These are phyloP conservation scores for Pungitius pungitius DNA, from an alignment of 2,113 vertebrate genomes.

Conservation along the genomic window DNA sequence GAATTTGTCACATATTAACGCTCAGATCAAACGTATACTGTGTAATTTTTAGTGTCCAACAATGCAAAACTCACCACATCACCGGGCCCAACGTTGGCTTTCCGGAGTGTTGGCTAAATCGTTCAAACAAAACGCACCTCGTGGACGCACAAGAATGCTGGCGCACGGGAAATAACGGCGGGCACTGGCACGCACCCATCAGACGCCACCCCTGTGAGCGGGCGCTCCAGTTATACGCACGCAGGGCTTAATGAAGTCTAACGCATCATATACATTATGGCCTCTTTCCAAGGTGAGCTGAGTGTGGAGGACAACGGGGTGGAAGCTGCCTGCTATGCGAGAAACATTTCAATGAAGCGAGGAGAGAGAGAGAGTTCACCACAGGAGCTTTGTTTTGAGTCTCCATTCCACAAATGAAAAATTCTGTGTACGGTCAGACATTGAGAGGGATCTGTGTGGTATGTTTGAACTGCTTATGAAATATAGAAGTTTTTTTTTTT, in stretches of 20 bases:
- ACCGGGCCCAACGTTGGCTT: neutral
- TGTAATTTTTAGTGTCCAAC: neutral
- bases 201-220: conserved; percentile 22
- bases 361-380: conserved; percentile 32
- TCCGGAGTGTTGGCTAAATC: conserved; percentile 37
- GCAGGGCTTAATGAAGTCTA: conserved; percentile 50
- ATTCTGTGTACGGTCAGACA: conserved; percentile 45
- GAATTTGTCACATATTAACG: conserved; percentile 32
- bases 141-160: conserved; percentile 28
- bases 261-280: conserved; percentile 42
- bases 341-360: conserved; percentile 32
- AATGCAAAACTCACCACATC: conserved; percentile 12
- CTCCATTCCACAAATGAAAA: conserved; percentile 39
- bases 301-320: conserved; percentile 46
- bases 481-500: conserved; percentile 29
- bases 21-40: neutral
- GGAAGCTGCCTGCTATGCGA: conserved; percentile 23
- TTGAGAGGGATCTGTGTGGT: conserved; percentile 17
- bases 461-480: conserved; percentile 54
- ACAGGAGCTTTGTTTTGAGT: conserved; percentile 26
- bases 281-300: conserved; percentile 56
- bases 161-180: conserved; percentile 16
- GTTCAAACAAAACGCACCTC: conserved; percentile 41
- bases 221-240: conserved; percentile 39
- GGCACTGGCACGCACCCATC: conserved; percentile 8